Conservation (phyloP, 2,113 vertebrate species). For the Nothobranchius kuhntae region DNA sequence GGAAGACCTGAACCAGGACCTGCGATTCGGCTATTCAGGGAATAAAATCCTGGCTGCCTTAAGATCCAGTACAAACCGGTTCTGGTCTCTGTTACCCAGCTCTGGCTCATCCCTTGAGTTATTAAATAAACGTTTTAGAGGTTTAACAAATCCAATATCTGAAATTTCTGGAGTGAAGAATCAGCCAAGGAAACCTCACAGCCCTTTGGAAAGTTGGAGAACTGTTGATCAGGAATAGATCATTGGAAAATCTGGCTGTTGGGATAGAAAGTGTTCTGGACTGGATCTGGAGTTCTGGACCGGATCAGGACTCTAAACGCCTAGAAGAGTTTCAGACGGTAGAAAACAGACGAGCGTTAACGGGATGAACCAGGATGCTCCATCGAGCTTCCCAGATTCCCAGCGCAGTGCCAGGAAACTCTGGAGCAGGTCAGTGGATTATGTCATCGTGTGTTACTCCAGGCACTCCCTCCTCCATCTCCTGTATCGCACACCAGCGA, state of each 20-base stretch:
- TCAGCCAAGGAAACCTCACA: no score
- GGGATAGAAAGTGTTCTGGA: not conserved
- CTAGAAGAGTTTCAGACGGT: not conserved
- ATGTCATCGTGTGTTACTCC: conserved; percentile 60
- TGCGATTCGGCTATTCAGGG: no score
- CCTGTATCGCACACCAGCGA: conserved; percentile 46
- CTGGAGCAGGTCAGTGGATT: conserved; percentile 55
- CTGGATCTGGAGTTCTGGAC: not conserved
- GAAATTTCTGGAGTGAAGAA: no score
- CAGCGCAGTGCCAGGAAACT: conserved; percentile 55
- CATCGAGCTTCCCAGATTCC: conserved; percentile 44
- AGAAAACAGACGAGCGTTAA: no score
- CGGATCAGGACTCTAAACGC: not conserved
- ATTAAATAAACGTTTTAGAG: no score
- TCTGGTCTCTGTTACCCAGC: no score
- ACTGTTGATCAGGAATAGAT: no score
- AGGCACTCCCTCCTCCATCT: conserved; percentile 61
- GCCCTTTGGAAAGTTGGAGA: no score
- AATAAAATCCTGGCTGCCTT: no score
- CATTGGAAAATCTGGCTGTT: no score
- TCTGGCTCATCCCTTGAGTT: no score
- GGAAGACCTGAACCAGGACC: not conserved
- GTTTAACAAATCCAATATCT: no score
- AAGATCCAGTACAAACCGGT: not conserved
- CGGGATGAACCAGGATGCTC: conserved; percentile 51